Conservation (phyloP, 1,140 invertebrate species). For the Drosophila mauritiana region DNA sequence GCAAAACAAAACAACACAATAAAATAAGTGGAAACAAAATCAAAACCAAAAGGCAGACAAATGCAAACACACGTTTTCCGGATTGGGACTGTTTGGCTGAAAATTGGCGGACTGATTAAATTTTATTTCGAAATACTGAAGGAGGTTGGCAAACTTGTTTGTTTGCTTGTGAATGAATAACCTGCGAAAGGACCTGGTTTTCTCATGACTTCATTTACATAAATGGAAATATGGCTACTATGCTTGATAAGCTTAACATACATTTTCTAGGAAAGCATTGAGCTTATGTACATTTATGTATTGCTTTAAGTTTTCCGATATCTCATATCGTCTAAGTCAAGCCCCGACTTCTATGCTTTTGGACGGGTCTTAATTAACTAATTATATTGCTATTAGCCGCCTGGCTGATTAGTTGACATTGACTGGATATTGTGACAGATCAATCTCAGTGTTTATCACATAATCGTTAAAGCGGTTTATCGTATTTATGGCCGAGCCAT, state of each 20-base stretch:
- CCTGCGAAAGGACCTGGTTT: slow-evolving; percentile 51
- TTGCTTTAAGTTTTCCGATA: neutral
- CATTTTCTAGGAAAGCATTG: too few species aligned
- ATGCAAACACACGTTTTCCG: slow-evolving; percentile 61
- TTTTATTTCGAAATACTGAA: slow-evolving; percentile 5
- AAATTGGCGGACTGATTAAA: slow-evolving; percentile 18
- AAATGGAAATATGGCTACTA: neutral
- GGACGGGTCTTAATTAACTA: slow-evolving; percentile 24
- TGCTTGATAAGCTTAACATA: neutral
- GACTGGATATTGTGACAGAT: slow-evolving; percentile 57
- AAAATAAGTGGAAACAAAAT: slow-evolving; percentile 14
- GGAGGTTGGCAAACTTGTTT: slow-evolving; percentile 5
- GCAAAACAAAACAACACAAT: slow-evolving; percentile 9
- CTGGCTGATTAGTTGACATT: slow-evolving; percentile 48
- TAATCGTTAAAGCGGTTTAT: slow-evolving; percentile 66
- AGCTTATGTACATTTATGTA: too few species aligned
- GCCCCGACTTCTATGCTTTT: neutral
- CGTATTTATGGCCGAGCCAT: slow-evolving; percentile 67
- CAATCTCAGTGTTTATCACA: slow-evolving; percentile 52
- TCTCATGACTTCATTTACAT: slow-evolving; percentile 28
- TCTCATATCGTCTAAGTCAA: neutral
- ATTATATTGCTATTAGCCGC: slow-evolving; percentile 28
- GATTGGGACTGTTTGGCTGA: slow-evolving; percentile 18
- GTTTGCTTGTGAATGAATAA: slow-evolving; percentile 44
- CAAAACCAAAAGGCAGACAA: slow-evolving; percentile 43